phyloP scores from a whole-genome alignment of 1,140 invertebrate genomes.

The Caenorhabditis remanei region DNA sequence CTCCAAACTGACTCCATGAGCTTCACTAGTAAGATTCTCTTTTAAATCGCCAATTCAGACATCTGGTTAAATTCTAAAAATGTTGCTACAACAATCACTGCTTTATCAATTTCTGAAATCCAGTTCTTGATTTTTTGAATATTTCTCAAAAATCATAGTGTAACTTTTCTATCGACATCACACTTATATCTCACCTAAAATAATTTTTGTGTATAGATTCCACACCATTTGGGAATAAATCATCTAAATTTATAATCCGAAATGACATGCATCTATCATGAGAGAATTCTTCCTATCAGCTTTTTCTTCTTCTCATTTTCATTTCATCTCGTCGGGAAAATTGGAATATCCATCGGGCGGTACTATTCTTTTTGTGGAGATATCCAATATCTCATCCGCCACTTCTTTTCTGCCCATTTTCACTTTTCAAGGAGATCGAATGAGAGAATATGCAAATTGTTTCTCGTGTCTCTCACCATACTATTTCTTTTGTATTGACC shows the following conservation, averaged over 20 bases:
- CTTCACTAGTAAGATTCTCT: no score
- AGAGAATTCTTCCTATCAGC: not conserved
- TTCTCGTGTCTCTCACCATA: not conserved
- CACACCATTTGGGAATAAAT: not conserved
- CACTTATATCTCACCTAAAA: not conserved
- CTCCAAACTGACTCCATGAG: no score
- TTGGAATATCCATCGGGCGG: not conserved
- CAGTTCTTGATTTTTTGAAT: no score
- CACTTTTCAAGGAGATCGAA: constrained; percentile 4
- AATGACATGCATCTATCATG: constrained; percentile 29
- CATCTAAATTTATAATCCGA: constrained; percentile 26
- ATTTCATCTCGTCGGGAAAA: not conserved
- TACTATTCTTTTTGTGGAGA: not conserved
- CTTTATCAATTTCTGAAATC: no score
- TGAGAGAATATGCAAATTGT: constrained; percentile 40
- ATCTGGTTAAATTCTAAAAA: no score
- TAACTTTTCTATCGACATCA: not conserved
- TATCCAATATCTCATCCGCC: constrained; percentile 6
- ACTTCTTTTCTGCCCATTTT: not conserved
- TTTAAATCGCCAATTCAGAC: no score
- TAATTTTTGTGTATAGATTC: not conserved
- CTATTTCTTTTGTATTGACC: constrained; percentile 10
- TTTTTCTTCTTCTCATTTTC: not conserved
- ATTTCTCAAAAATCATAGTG: no score
- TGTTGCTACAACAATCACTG: no score